Evolutionary conservation across 2,113 vertebrate species (phyloP), one percentile per base, ranked within the genome.

Genomic region (Cheirogaleus medius): DNA sequence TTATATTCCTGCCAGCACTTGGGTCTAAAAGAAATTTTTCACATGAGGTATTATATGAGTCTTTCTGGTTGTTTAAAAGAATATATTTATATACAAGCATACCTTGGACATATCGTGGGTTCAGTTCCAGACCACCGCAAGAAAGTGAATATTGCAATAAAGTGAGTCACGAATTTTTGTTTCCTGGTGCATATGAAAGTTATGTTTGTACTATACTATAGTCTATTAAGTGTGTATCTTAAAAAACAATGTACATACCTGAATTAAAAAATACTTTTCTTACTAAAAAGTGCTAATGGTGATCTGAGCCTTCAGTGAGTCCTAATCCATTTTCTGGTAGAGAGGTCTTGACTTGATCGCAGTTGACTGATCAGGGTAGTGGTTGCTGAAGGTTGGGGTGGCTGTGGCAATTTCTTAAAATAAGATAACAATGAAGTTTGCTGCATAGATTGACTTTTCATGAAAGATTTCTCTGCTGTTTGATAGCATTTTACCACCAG

Each of bases 11-110:
- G 23, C 29, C 21, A 42, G 44, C 29, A 69, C 14, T 60, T 91
- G 60, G 11, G 64, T 94, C 42, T 94, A 82, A 78, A 95, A 71
- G 12, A 87, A 71, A 47, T 27, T 68, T 94, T 84, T 54, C 56
- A 63, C 10, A 37, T n/a, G 29, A 66, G 20, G 6, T 9, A 63
- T 86, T 71, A 47, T 3, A 27, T 21, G 3, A 78, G 4, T 94
- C 54, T 96, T 87, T 97, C 32, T 80, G 10, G 13, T 29, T 82
- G 42, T 86, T 96, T 93, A 66, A 88, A 88, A 93, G 42, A 91
- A 95, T 73, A 15, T 39, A 85, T 42, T 14, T 83, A 21, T 85
- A 15, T 77, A 27, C 8, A 47, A 42, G 15, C 73, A 47, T 47
- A 47, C 73, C 42, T 32, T 42, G 44, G 27, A 76, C 7, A 5